phyloP scores from a whole-genome alignment of 30 jellyfish, hydroid and myxozoan species.

The Turritopsis dohrnii region DNA sequence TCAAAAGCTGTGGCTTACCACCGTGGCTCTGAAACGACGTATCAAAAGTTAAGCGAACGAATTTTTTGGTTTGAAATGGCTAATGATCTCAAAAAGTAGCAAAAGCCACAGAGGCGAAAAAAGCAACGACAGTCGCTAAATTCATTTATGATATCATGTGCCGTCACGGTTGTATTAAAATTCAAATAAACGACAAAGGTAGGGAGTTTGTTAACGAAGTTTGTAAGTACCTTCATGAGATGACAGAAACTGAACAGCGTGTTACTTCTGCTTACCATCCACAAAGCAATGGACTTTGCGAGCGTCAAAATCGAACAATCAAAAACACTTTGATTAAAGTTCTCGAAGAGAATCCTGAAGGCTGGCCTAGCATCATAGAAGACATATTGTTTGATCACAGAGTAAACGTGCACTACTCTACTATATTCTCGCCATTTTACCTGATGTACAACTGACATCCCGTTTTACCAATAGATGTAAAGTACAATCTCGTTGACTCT shows the following conservation, averaged over 20 bases:
- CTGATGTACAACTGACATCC: constrained; percentile 6
- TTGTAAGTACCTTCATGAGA: too few species aligned
- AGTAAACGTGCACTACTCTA: neutral
- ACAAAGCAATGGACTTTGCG: constrained; percentile 3
- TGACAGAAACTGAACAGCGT: too few species aligned
- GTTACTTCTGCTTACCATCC: constrained; percentile 3
- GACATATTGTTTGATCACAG: neutral
- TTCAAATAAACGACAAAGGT: too few species aligned
- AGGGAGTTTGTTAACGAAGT: too few species aligned
- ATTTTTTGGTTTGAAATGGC: neutral
- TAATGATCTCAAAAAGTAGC: neutral
- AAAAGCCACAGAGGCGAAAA: neutral
- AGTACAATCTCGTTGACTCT: too few species aligned
- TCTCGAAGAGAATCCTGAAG: too few species aligned
- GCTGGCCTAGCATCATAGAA: too few species aligned
- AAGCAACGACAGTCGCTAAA: neutral
- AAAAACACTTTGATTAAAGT: neutral
- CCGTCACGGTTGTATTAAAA: too few species aligned
- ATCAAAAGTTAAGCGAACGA: neutral
- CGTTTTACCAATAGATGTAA: too few species aligned
- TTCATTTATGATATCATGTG: too few species aligned
- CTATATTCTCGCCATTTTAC: neutral
- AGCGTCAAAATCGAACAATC: constrained; percentile 2
- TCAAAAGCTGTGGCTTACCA: constrained; percentile 5
- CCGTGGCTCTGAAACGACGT: constrained; percentile 1